A percentile compares a stretch with the other conserved stretches of the same genome.
Conservation (phyloP, 2,113 vertebrate species). For the Pelecanus crispus region DNA sequence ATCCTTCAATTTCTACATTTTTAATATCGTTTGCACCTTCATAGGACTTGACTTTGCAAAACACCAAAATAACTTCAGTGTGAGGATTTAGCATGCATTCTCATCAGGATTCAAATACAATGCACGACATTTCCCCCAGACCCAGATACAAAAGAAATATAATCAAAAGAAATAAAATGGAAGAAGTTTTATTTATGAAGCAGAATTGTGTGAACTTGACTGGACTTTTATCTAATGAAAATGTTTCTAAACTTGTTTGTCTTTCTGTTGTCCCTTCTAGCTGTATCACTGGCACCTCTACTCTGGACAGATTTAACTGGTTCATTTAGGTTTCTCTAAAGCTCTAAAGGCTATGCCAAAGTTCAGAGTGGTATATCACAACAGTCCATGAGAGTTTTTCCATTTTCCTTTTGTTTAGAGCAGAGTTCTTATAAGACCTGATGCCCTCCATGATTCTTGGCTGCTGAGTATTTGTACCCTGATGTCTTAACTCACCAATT, state of each 20-base stretch:
- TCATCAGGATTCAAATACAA: not conserved
- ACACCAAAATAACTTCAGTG: not conserved
- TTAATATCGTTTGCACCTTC: slow-evolving; percentile 16
- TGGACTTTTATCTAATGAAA: not conserved
- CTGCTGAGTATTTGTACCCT: not conserved
- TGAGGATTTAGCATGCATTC: not conserved
- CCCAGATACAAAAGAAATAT: not conserved
- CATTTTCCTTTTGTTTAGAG: not conserved
- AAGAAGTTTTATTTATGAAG: not conserved
- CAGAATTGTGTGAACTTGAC: not conserved
- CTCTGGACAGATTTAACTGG: not conserved
- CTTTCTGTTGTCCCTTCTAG: not conserved
- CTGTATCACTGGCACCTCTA: not conserved
- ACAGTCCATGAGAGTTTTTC: not conserved
- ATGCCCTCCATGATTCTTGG: not conserved
- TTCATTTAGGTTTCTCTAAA: not conserved
- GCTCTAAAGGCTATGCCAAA: not conserved
- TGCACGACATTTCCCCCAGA: not conserved
- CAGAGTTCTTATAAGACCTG: not conserved
- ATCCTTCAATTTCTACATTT: slow-evolving; percentile 9
- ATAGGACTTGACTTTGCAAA: not conserved
- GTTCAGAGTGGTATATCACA: not conserved
- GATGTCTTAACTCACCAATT: not conserved
- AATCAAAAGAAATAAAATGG: not conserved
- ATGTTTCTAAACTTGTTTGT: not conserved